A percentile compares a stretch with the other conserved stretches of the same genome.
Conservation (phyloP, 2,888 invertebrate species). For the Ypsolopha sequella region DNA sequence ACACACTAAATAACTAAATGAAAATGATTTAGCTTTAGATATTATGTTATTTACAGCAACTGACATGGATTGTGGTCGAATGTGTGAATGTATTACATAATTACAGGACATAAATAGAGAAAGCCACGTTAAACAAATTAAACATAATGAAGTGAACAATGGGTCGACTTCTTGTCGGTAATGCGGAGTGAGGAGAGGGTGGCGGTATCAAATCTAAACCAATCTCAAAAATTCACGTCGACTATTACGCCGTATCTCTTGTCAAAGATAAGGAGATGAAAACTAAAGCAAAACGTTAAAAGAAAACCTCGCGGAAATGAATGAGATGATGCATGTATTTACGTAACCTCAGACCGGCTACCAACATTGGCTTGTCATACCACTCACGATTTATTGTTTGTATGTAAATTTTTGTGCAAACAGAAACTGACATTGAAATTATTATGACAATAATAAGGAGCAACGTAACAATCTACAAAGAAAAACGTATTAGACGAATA, state of each 20-base stretch:
- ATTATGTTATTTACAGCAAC: not conserved
- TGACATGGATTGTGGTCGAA: not conserved
- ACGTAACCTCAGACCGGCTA: conserved; percentile 18
- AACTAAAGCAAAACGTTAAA: not conserved
- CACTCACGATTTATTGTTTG: conserved; percentile 25
- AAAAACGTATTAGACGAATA: conserved; percentile 18
- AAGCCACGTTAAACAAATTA: not conserved
- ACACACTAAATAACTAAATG: not conserved
- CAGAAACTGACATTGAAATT: conserved; percentile 26
- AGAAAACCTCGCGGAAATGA: not conserved
- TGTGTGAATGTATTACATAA: not conserved
- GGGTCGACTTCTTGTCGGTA: conserved; percentile 61
- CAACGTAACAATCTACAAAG: conserved; percentile 17
- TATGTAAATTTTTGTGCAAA: conserved; percentile 21
- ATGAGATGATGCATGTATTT: conserved; percentile 13
- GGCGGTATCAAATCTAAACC: conserved; percentile 16
- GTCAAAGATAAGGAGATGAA: not conserved
- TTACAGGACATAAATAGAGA: not conserved
- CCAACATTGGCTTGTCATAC: conserved; percentile 29
- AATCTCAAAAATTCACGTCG: no score
- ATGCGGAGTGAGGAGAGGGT: conserved; percentile 30
- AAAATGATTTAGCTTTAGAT: not conserved
- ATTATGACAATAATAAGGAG: conserved; percentile 24
- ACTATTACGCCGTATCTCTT: not conserved
- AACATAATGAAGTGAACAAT: conserved; percentile 52